A percentile compares a stretch with the other conserved stretches of the same genome.
These are phyloP conservation scores for Uria aalge DNA, from an alignment of 2,113 vertebrate species.

Conservation along the genomic window DNA sequence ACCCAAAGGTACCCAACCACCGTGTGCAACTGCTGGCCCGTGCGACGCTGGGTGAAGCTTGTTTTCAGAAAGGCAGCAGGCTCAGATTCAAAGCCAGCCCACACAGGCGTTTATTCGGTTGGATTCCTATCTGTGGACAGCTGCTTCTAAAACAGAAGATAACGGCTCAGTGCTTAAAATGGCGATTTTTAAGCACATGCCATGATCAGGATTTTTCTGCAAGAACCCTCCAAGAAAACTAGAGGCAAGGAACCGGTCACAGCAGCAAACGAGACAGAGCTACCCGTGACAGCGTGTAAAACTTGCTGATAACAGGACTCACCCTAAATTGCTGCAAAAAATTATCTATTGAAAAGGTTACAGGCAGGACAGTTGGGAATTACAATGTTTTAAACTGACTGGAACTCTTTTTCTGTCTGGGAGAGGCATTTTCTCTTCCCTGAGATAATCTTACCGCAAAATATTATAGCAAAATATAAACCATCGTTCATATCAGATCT, in stretches of 20 bases:
- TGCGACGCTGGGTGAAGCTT: neutral
- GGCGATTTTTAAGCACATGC: fast-evolving
- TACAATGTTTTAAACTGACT: neutral
- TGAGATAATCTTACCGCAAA: neutral
- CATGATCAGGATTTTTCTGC: neutral
- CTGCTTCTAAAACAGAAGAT: neutral
- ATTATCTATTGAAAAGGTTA: neutral
- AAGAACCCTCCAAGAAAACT: neutral
- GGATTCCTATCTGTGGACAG: neutral
- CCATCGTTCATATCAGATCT: neutral
- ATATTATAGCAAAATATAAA: neutral
- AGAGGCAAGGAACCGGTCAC: neutral
- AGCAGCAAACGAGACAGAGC: neutral
- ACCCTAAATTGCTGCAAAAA: neutral
- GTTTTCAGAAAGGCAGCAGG: neutral
- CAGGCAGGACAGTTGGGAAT: neutral
- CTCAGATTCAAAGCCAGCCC: neutral
- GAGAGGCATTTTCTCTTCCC: neutral
- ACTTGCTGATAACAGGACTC: neutral
- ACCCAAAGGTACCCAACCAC: neutral
- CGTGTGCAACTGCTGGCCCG: neutral
- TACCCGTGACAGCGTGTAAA: neutral
- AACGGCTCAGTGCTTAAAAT: neutral
- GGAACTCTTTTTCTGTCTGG: neutral
- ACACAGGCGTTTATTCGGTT: neutral